Evolutionary conservation across 2,113 vertebrate genomes (phyloP), one percentile per base, ranked within the genome.

Genomic region (Marmota monax): DNA sequence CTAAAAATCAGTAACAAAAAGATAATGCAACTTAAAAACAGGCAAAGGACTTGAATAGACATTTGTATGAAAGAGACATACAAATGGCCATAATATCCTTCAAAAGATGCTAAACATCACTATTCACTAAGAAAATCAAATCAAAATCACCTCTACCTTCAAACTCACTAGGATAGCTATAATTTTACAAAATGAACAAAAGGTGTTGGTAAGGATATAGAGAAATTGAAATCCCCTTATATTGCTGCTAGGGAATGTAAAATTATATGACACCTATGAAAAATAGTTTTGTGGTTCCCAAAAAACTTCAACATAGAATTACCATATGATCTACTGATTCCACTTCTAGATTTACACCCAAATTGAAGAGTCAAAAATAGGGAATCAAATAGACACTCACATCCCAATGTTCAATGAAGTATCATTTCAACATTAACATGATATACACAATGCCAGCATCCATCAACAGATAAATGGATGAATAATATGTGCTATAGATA

Each of bases 91-190:
- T 29, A 25, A 83, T 79, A 14, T 16, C 37, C n/a, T 84, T 61
- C 65, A 84, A 88, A 80, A 93, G 25, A 88, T 32, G 2, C 32
- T 61, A 2, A 76, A 37, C 3, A 67, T 72, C 37, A 73, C 77
- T 51, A 84, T 39, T 88, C 42, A 82, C 67, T 37, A 89, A 23
- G 34, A 32, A 83, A 94, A 87, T 72, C 23, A 91, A 93, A 90
- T 77, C 82, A 79, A 90, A 95, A 90, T 39, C 29, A 67, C 9
- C 17, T 90, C n/a, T 77, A 20, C 63, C 61, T 88, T 90, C 51
- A 94, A 1, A 85, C 1, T 7, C n/a, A 39, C 16, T 82, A 90
- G 45, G 14, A 37, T 58, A 11, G n/a, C 27, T 95, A 42, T 45
- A 63, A 90, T 61, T 65, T 63, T 11, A 25, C 14, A 58, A 48